Evolutionary conservation across 2,888 invertebrate genomes (phyloP).

Genomic region (Eristalis pertinax): DNA sequence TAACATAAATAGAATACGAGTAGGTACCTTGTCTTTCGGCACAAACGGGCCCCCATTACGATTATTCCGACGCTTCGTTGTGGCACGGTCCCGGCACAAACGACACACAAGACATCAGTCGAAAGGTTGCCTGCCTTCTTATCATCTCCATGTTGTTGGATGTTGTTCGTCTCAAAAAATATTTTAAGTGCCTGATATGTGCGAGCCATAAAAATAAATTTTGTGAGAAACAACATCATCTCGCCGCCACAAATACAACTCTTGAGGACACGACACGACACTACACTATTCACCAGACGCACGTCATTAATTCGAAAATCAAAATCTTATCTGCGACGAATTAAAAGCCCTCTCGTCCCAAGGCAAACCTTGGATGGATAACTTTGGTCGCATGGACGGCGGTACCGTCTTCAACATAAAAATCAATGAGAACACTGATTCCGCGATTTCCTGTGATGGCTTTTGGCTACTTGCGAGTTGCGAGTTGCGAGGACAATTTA

Average conservation of each 20-base stretch:
- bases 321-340: conserved; percentile 69
- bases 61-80: conserved; percentile 57
- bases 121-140: conserved; percentile 38
- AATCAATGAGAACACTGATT: conserved; percentile 71
- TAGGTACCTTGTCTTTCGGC: conserved; percentile 42
- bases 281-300: conserved; percentile 66
- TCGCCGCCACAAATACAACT: conserved; percentile 33
- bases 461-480: conserved; percentile 65
- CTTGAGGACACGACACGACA: conserved; percentile 44
- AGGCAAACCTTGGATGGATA: conserved; percentile 10
- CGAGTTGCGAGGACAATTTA: conserved; percentile 49
- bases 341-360: conserved; percentile 64
- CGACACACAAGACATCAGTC: conserved; percentile 33
- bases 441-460: conserved; percentile 62
- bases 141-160: conserved; percentile 65
- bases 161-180: conserved; percentile 68
- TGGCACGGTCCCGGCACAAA: conserved; percentile 8
- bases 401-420: conserved; percentile 59
- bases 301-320: conserved; percentile 72
- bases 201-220: conserved; percentile 66
- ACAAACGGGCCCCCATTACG: conserved; percentile 61
- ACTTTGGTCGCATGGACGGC: conserved; percentile 10
- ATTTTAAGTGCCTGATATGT: conserved; percentile 71
- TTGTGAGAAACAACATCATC: conserved; percentile 69
- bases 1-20: conserved; percentile 55